These are phyloP conservation scores for Cervus canadensis DNA, from an alignment of 2,113 vertebrate genomes.

Conservation along the genomic window DNA sequence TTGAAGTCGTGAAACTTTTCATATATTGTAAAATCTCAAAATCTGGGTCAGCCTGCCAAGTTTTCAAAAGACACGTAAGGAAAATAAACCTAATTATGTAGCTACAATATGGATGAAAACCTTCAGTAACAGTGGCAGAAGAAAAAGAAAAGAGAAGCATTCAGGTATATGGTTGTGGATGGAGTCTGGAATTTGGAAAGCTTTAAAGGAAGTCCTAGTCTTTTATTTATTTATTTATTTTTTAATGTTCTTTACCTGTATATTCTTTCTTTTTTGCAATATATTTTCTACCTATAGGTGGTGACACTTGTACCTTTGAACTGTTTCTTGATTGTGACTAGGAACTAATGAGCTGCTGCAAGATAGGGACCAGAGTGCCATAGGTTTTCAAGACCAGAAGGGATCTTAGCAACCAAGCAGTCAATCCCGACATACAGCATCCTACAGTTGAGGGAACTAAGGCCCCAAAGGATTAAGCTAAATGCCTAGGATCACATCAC, in stretches of 20 bases:
- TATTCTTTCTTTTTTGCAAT: background rate
- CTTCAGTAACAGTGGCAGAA: background rate
- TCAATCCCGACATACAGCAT: background rate
- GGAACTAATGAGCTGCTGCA: background rate
- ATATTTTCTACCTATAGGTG: constrained; percentile 52
- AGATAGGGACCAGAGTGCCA: background rate
- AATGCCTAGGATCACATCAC: background rate
- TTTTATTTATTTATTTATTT: background rate
- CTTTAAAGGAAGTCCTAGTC: background rate
- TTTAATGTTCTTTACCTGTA: background rate
- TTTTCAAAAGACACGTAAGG: background rate
- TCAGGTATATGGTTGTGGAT: background rate
- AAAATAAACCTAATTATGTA: background rate
- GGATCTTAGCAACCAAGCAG: background rate
- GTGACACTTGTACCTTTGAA: constrained; percentile 1
- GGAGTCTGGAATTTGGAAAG: background rate
- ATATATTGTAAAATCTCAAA: background rate
- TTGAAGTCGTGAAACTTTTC: background rate
- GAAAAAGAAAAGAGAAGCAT: background rate
- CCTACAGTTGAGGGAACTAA: background rate
- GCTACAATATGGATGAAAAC: background rate
- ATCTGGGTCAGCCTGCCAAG: background rate
- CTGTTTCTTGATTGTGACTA: background rate
- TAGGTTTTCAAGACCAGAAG: background rate
- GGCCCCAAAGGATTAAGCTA: background rate